These are phyloP conservation scores for Dasyprocta punctata DNA, from an alignment of 2,113 vertebrate genomes.

Conservation along the genomic window DNA sequence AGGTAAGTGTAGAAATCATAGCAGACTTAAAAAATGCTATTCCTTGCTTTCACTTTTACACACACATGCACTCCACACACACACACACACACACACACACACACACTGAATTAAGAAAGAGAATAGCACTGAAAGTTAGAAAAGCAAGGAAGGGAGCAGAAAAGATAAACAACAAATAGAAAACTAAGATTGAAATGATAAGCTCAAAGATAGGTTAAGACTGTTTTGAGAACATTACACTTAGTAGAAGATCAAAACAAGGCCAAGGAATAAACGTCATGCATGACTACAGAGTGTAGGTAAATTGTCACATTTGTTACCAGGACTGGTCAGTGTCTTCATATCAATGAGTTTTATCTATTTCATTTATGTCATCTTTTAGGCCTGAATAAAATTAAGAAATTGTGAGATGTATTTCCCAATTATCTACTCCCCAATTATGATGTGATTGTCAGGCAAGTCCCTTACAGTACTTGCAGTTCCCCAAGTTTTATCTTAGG, in stretches of 20 bases:
- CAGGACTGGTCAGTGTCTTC: background rate
- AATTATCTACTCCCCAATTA: background rate
- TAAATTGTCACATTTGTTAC: background rate
- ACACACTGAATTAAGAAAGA: background rate
- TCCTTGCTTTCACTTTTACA: background rate
- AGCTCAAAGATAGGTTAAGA: background rate
- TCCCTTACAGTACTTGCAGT: background rate
- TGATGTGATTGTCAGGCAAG: background rate
- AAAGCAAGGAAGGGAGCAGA: background rate
- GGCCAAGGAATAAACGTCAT: background rate
- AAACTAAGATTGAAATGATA: background rate
- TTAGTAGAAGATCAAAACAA: background rate
- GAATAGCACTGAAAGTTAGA: background rate
- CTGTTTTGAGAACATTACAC: background rate
- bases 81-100: background rate
- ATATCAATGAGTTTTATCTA: background rate
- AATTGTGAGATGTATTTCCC: background rate
- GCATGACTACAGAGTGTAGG: background rate
- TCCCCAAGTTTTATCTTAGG: background rate
- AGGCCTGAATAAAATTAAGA: background rate
- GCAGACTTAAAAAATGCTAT: background rate
- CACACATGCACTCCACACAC: background rate
- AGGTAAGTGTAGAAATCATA: background rate
- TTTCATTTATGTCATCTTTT: background rate
- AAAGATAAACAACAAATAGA: background rate